phyloP scores from a whole-genome alignment of 2,888 invertebrate genomes.

The Campopleginae sp. region DNA sequence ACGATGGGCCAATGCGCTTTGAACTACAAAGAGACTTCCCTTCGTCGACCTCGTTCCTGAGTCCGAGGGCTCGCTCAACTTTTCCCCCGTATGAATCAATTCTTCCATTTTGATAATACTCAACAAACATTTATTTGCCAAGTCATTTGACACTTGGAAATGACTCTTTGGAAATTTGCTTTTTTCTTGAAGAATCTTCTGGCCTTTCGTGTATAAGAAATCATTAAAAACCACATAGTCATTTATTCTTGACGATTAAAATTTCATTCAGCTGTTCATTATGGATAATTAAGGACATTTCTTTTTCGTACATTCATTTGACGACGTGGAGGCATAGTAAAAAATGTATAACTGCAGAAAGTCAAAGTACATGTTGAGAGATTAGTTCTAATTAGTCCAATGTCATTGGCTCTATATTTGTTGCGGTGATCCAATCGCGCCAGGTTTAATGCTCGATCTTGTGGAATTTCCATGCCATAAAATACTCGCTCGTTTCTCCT shows the following conservation, averaged over 20 bases:
- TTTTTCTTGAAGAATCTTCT: background rate
- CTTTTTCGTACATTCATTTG: background rate
- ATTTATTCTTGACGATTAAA: background rate
- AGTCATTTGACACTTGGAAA: background rate
- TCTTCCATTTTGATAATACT: background rate
- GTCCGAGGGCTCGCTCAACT: background rate
- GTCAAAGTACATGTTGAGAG: background rate
- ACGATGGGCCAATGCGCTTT: background rate
- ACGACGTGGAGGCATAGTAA: background rate
- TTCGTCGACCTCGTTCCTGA: background rate
- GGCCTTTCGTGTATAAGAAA: background rate
- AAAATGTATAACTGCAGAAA: background rate
- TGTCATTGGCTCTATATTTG: conserved; percentile 4
- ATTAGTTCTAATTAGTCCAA: conserved; percentile 11
- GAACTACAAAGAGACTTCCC: background rate
- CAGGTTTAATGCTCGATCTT: conserved; percentile 21
- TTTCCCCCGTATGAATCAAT: background rate
- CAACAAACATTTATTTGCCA: background rate
- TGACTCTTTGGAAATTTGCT: no score
- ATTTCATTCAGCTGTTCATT: background rate
- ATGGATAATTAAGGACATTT: background rate
- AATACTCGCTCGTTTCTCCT: conserved; percentile 13
- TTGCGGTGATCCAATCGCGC: background rate
- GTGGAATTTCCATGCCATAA: conserved; percentile 48
- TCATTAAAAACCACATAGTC: background rate